phyloP scores from a whole-genome alignment of 2,888 invertebrate species.

The Abscondita cerata region DNA sequence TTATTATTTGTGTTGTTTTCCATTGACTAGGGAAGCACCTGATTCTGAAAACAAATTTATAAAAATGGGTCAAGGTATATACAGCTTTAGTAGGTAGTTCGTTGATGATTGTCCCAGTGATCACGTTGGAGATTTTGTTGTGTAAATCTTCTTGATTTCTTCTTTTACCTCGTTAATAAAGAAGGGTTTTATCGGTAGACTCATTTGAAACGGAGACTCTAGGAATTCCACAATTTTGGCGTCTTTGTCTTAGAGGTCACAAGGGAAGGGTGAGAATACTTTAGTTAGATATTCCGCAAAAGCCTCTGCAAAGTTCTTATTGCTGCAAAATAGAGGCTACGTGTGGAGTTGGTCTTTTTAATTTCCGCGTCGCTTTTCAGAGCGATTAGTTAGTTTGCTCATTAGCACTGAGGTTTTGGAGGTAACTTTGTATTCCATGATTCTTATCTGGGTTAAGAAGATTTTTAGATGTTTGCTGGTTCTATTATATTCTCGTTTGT shows the following conservation, averaged over 20 bases:
- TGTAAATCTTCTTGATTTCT: not conserved
- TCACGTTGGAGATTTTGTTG: not conserved
- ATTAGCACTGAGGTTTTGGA: not conserved
- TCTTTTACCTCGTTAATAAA: too few species aligned
- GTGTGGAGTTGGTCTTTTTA: not conserved
- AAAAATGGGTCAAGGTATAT: not conserved
- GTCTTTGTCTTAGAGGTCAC: not conserved
- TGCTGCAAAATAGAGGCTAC: not conserved
- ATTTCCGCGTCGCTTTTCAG: too few species aligned
- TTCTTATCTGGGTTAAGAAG: not conserved
- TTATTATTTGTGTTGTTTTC: not conserved
- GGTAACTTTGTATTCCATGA: not conserved
- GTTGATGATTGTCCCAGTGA: not conserved
- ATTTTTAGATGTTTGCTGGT: not conserved
- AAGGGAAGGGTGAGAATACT: not conserved
- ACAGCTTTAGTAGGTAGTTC: not conserved
- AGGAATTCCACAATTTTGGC: not conserved
- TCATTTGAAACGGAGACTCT: not conserved
- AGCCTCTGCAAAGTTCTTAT: not conserved
- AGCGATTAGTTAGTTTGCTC: not conserved
- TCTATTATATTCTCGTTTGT: not conserved
- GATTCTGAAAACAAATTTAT: conserved; percentile 1
- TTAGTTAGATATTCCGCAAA: not conserved
- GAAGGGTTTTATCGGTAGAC: not conserved
- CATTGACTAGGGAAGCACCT: not conserved